Conservation (phyloP, 2,113 vertebrate genomes). For the Lampris megalopsis region DNA sequence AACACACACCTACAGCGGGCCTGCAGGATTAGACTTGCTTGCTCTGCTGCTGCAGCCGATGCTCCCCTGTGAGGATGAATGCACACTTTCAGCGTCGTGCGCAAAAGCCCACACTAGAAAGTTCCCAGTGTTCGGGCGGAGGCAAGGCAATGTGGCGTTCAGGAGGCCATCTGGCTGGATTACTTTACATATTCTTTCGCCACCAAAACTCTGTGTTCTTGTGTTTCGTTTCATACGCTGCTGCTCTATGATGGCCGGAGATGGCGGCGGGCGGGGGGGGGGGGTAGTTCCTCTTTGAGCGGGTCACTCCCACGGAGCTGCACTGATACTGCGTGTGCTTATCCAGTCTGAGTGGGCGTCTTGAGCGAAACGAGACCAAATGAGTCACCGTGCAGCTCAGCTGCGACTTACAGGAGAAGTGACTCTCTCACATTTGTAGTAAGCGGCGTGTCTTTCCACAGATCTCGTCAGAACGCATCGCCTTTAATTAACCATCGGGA, state of each 20-base stretch:
- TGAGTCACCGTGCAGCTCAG: slow-evolving; percentile 52
- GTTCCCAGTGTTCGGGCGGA: slow-evolving; percentile 77
- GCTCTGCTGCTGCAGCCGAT: slow-evolving; percentile 64
- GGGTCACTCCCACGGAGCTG: slow-evolving; percentile 67
- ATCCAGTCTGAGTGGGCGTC: slow-evolving; percentile 58
- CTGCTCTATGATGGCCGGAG: slow-evolving; percentile 22
- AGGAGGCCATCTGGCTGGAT: slow-evolving; percentile 84
- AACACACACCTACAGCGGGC: slow-evolving; percentile 26
- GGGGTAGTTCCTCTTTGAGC: slow-evolving; percentile 79
- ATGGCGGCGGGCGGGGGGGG: slow-evolving; percentile 1
- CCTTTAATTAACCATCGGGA: not conserved
- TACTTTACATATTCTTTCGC: slow-evolving; percentile 86
- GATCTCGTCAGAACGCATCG: slow-evolving; percentile 6
- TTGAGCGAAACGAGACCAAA: slow-evolving; percentile 30
- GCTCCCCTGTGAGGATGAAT: slow-evolving; percentile 79
- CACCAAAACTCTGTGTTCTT: slow-evolving; percentile 76
- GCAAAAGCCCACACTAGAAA: slow-evolving; percentile 82
- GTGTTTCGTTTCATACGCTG: slow-evolving; percentile 75
- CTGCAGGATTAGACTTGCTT: slow-evolving; percentile 57
- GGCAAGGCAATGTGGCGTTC: slow-evolving; percentile 76
- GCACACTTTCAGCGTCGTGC: slow-evolving; percentile 78
- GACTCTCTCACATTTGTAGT: slow-evolving; percentile 22
- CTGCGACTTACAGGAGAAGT: slow-evolving; percentile 39
- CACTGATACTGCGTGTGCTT: slow-evolving; percentile 62
- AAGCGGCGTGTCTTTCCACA: slow-evolving; percentile 10